Percentiles rank a stretch among this genome's conserved stretches.
phyloP scores from a whole-genome alignment of 2,888 invertebrate genomes.

The Volucella bombylans region DNA sequence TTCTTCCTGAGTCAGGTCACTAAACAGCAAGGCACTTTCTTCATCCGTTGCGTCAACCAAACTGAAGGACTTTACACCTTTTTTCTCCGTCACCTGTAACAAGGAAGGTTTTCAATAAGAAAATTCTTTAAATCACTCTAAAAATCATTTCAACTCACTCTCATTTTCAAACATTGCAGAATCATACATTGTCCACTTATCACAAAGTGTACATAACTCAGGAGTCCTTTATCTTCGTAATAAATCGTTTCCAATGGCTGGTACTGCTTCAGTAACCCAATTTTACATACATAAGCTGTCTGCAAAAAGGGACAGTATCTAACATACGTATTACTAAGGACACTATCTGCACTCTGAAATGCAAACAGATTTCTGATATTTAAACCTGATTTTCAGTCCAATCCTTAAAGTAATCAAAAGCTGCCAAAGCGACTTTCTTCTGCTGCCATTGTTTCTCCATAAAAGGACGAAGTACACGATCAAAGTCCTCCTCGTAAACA shows the following conservation, averaged over 20 bases:
- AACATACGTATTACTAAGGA: background rate
- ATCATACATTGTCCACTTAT: conserved; percentile 81
- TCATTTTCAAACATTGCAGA: conserved; percentile 79
- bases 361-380: background rate
- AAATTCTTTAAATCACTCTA: background rate
- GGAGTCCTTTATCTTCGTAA: conserved; percentile 78
- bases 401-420: conserved; percentile 80
- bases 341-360: background rate
- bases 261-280: conserved; percentile 78
- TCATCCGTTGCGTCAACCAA: conserved; percentile 72
- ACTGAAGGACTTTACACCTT: conserved; percentile 68
- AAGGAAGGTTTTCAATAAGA: background rate
- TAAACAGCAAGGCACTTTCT: conserved; percentile 63
- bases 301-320: conserved; percentile 44
- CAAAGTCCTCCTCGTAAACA: conserved; percentile 86
- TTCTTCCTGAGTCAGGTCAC: conserved; percentile 67
- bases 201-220: conserved; percentile 80
- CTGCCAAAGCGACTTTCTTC: conserved; percentile 77
- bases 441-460: conserved; percentile 80
- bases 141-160: conserved; percentile 70
- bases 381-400: conserved; percentile 78
- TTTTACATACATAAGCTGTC: conserved; percentile 77
- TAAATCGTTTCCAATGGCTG: conserved; percentile 80
- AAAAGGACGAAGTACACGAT: conserved; percentile 76
- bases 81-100: conserved; percentile 69